phyloP scores from a whole-genome alignment of 2,888 invertebrate species.

The Chymomyza caudatula region DNA sequence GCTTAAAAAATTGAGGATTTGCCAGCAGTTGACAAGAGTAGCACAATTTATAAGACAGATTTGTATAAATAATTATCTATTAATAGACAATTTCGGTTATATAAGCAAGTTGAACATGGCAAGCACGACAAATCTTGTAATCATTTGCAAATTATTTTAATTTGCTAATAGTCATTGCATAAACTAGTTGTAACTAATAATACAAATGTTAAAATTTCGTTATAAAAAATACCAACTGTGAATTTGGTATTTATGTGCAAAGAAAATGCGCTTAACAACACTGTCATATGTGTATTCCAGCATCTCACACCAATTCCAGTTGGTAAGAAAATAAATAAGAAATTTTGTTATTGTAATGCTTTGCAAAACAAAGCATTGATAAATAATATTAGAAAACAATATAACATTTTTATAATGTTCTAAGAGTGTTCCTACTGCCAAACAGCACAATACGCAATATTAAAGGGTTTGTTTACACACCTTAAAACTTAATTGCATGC shows the following conservation, averaged over 20 bases:
- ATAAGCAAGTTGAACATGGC: too few species aligned
- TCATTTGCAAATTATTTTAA: too few species aligned
- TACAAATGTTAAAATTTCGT: neutral
- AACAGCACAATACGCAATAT: neutral
- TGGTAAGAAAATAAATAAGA: constrained; percentile 53
- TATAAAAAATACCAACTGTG: neutral
- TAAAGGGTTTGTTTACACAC: neutral
- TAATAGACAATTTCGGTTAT: too few species aligned
- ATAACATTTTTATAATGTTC: neutral
- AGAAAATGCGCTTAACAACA: constrained; percentile 33
- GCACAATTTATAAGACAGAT: too few species aligned
- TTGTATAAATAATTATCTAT: too few species aligned
- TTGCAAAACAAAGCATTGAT: constrained; percentile 1
- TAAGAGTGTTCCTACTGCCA: neutral
- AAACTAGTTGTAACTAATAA: too few species aligned
- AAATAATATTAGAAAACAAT: constrained; percentile 6
- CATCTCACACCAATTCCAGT: constrained; percentile 50
- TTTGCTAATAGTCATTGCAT: too few species aligned
- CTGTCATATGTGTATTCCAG: constrained; percentile 55
- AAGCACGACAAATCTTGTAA: too few species aligned
- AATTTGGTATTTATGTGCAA: neutral
- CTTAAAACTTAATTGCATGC: neutral
- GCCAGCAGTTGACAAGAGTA: neutral
- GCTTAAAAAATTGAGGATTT: neutral
- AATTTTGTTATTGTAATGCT: neutral